Conservation (phyloP, 2,888 invertebrate genomes). For the Sthenelais limicola region DNA sequence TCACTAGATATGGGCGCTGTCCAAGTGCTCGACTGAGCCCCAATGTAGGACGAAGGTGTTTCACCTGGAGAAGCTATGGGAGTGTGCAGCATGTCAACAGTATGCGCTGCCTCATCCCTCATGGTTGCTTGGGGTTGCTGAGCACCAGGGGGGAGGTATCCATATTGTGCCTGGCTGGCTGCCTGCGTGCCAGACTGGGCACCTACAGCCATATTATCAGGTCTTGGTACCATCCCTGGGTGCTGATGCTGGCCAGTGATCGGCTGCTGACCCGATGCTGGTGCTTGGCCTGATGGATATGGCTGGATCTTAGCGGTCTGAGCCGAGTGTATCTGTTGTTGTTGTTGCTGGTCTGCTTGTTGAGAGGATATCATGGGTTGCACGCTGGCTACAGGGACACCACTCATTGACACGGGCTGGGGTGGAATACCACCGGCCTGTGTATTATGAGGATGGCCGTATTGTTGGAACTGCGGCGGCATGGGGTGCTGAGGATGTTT, state of each 20-base stretch:
- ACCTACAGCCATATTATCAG: too few relatives aligned
- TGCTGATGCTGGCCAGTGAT: conserved; percentile 37
- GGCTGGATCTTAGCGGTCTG: not conserved
- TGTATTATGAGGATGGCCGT: not conserved
- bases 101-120: conserved; percentile 35
- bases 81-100: conserved; percentile 36
- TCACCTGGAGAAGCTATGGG: conserved; percentile 40
- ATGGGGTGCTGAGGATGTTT: not conserved
- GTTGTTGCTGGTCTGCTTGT: conserved; percentile 40
- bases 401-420: too few relatives aligned
- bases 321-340: not conserved
- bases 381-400: too few relatives aligned
- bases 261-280: not conserved
- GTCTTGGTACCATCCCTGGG: conserved; percentile 12
- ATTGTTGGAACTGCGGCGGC: not conserved
- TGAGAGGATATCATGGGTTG: too few relatives aligned
- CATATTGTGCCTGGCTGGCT: not conserved
- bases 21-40: not conserved
- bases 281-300: not conserved
- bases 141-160: not conserved
- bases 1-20: too few relatives aligned
- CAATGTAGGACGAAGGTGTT: conserved; percentile 23
- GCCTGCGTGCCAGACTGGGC: not conserved
- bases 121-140: conserved; percentile 7
- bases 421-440: conserved; percentile 43